Percentiles rank a stretch among this genome's conserved stretches.
Conservation (phyloP, 2,888 invertebrate species). For the Leptogaster cylindrica region DNA sequence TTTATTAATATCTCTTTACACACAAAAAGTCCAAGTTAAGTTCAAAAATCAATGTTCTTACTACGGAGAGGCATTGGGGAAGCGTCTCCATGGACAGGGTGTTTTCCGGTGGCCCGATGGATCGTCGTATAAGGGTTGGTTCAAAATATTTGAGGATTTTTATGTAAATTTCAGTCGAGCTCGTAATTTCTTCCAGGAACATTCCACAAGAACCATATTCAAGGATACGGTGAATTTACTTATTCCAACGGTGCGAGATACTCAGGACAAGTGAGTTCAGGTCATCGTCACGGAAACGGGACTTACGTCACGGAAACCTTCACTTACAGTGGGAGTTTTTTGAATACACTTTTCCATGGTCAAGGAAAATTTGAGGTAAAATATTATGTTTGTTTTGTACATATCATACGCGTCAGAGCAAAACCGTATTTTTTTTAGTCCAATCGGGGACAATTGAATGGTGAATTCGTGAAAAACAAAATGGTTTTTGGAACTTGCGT, state of each 20-base stretch:
- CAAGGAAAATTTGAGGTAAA: conserved; percentile 11
- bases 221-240: conserved; percentile 24
- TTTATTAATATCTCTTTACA: neutral
- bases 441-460: neutral
- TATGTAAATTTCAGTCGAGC: neutral
- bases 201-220: conserved; percentile 23
- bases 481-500: conserved; percentile 10
- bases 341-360: conserved; percentile 31
- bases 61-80: conserved; percentile 11
- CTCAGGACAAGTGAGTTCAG: conserved; percentile 22
- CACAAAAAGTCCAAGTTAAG: conserved; percentile 2
- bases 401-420: too few species aligned
- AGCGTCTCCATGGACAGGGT: conserved; percentile 37
- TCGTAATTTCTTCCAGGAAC: conserved; percentile 20
- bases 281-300: conserved; percentile 36
- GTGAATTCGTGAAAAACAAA: conserved; percentile 21
- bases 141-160: neutral
- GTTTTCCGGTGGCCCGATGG: conserved; percentile 31
- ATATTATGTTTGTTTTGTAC: too few species aligned
- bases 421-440: too few species aligned
- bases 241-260: conserved; percentile 10
- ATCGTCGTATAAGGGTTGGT: conserved; percentile 26
- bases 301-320: conserved; percentile 7
- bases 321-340: conserved; percentile 33
- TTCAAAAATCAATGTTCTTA: conserved; percentile 41